Evolutionary conservation across 2,113 vertebrate species (phyloP), one percentile per base, ranked within the genome.

Genomic region (Gallinago media): DNA sequence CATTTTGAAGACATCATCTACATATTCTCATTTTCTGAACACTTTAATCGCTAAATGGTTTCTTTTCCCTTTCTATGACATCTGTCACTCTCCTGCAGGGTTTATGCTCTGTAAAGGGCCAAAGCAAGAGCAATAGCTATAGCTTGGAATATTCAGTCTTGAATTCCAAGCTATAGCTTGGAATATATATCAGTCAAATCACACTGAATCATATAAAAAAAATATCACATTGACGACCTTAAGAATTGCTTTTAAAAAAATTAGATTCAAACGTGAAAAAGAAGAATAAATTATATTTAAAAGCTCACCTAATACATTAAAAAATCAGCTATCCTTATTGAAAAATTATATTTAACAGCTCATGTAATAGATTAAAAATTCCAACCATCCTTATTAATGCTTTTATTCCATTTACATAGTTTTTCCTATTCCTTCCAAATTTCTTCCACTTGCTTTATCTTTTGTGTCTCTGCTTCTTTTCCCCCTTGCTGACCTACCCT

Each of bases 271-370:
- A 85, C n/a, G 46, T 88, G 76, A 81, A 81, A 79, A 38, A 89
- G 59, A 8, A 87, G 65, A 88, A 89, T 89, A 83, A 93, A 70
- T 90, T 56, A 40, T 44, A 81, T 88, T 76, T 89, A 68, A 92
- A 16, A 59, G 11, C 31, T 90, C 68, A 59, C 70, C 49, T 88
- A 83, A 88, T 36, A 86, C 29, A 61, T 63, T 63, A 42, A 22
- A 63, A 77, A 91, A 54, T 34, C 40, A 85, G 25, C 29, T 67
- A 38, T 63, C 26, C 26, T 85, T 84, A 65, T n/a, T 85, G 75
- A 93, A 91, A 94, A 91, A 67, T 82, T 6, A 2, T 80, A 86
- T 82, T 91, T 92, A 83, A 68, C 29, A 34, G 22, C 42, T 79
- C 61, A 29, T 49, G 38, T 74, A 83, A 91, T 70, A 84, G 32